Percentiles rank a stretch among this genome's conserved stretches.
These are phyloP conservation scores for Aporophyla lueneburgensis DNA, from an alignment of 2,888 invertebrate genomes.

Conservation along the genomic window DNA sequence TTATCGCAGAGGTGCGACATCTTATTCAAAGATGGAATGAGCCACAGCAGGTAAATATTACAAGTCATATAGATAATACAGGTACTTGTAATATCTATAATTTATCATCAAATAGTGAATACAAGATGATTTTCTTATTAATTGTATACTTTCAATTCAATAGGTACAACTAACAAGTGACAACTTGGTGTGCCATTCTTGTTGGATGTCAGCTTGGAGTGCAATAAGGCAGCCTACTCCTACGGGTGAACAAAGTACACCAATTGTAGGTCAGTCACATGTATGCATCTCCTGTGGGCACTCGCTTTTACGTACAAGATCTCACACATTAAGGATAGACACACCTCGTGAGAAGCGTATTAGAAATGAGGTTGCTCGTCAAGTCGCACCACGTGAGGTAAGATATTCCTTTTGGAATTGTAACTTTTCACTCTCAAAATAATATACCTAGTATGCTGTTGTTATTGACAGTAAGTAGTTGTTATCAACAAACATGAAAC, in stretches of 20 bases:
- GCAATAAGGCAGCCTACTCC: background rate
- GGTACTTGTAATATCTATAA: no score
- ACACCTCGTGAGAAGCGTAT: background rate
- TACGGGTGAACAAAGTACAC: background rate
- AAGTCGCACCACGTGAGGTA: background rate
- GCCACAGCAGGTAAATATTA: no score
- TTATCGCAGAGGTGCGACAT: background rate
- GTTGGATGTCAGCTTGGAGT: background rate
- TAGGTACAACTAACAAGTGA: background rate
- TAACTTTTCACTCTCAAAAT: background rate
- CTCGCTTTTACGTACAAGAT: background rate
- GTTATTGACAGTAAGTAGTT: background rate
- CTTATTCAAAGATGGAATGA: no score
- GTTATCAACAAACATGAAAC: background rate
- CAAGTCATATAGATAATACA: no score
- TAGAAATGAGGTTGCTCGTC: background rate
- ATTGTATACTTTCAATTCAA: background rate
- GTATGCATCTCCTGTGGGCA: conserved; percentile 3
- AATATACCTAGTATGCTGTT: no score
- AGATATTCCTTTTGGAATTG: background rate
- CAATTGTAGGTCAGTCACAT: background rate
- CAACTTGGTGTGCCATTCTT: background rate
- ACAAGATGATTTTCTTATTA: background rate
- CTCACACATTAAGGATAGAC: background rate
- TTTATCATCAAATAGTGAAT: no score